A percentile compares a stretch with the other conserved stretches of the same genome.
Evolutionary conservation across 2,797 vertebrate genomes (phyloP).

Genomic region (Rhynchonycteris naso): DNA sequence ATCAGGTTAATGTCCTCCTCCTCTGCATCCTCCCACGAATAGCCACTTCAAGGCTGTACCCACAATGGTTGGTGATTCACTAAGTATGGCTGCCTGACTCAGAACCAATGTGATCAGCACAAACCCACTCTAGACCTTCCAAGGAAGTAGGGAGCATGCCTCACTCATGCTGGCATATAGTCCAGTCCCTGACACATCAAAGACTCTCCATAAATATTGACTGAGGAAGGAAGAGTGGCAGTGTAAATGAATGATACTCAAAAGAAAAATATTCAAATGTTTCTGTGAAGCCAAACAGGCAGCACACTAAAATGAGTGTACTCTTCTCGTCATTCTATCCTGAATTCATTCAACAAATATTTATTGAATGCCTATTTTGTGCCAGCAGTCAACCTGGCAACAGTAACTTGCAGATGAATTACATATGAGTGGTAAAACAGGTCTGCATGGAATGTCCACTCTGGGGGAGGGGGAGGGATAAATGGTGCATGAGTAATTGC

Average conservation of each 20-base stretch:
- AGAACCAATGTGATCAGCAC: background rate
- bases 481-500: background rate
- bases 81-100: background rate
- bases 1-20: background rate
- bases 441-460: background rate
- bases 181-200: background rate
- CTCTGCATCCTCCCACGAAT: background rate
- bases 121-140: background rate
- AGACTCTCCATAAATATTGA: slow-evolving; percentile 6
- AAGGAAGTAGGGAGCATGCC: background rate
- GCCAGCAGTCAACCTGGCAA: background rate
- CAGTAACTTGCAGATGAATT: background rate
- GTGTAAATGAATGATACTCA: background rate
- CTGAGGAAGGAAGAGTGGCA: background rate
- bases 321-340: background rate
- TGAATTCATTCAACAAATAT: background rate
- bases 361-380: slow-evolving; percentile 9
- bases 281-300: background rate
- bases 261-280: background rate
- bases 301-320: background rate
- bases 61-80: background rate
- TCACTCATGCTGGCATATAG: slow-evolving; percentile 11
- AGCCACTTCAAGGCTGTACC: background rate
- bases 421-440: background rate
- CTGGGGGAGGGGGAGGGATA: background rate